phyloP scores from a whole-genome alignment of 1,140 invertebrate species.

The Ceratitis capitata region DNA sequence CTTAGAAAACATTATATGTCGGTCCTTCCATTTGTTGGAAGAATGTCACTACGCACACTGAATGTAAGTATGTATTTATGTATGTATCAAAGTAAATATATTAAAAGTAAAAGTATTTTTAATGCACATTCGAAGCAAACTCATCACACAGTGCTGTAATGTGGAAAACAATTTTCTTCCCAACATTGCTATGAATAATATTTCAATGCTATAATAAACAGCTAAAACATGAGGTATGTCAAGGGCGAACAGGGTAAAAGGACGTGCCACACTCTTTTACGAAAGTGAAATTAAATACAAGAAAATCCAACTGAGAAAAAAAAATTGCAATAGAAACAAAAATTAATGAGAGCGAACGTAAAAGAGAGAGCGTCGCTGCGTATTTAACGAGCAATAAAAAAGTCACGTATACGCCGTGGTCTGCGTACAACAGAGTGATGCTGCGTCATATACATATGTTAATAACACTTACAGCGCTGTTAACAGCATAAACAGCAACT shows the following conservation, averaged over 20 bases:
- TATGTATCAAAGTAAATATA: too few relatives aligned
- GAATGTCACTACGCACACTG: too few relatives aligned
- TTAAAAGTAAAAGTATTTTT: too few relatives aligned
- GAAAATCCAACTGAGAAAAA: neutral
- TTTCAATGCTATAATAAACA: conserved; percentile 28
- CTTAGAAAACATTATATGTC: too few relatives aligned
- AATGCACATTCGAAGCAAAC: too few relatives aligned
- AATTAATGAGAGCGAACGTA: neutral
- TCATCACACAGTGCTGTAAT: neutral
- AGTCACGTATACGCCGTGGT: conserved; percentile 12
- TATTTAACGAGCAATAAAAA: neutral
- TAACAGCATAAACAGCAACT: neutral
- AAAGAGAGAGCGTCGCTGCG: neutral
- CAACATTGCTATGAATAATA: conserved; percentile 26
- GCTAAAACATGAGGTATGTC: conserved; percentile 24
- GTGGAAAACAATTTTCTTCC: neutral
- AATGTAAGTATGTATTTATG: too few relatives aligned
- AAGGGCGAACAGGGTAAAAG: conserved; percentile 13
- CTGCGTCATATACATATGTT: neutral
- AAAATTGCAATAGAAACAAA: neutral
- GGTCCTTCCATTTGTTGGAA: too few relatives aligned
- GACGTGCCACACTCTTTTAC: neutral
- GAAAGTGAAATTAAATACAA: neutral
- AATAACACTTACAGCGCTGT: neutral
- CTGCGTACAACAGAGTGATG: neutral